phyloP scores from a whole-genome alignment of 2,888 invertebrate genomes.

The Drosophila greeni region DNA sequence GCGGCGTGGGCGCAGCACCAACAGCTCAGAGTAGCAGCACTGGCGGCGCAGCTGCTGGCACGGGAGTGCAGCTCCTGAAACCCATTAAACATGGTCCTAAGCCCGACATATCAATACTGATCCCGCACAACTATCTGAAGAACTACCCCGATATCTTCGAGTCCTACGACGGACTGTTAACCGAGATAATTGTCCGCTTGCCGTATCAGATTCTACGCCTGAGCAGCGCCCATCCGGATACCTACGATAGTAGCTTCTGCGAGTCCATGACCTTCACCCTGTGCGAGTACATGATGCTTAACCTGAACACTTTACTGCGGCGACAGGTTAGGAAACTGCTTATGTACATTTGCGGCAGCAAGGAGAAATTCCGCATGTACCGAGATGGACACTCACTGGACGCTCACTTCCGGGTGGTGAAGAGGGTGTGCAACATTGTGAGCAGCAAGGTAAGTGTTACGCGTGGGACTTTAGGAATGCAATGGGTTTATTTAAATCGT shows the following conservation, averaged over 20 bases:
- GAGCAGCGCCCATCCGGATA: constrained; percentile 77
- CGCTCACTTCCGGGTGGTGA: constrained; percentile 88
- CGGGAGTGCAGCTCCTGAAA: constrained; percentile 83
- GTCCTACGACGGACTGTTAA: constrained; percentile 94
- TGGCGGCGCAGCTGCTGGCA: constrained; percentile 37
- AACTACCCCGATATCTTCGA: constrained; percentile 96
- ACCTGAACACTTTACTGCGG: constrained; percentile 85
- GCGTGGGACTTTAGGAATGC: no score
- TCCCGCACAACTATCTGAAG: constrained; percentile 94
- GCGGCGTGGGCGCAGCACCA: constrained; percentile 41
- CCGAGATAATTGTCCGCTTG: constrained; percentile 94
- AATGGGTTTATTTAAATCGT: background rate
- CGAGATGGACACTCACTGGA: constrained; percentile 95
- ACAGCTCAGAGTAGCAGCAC: constrained; percentile 11
- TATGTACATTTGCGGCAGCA: constrained; percentile 94
- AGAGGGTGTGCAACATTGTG: constrained; percentile 77
- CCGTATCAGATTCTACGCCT: constrained; percentile 90
- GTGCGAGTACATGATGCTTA: constrained; percentile 96
- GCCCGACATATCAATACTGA: constrained; percentile 97
- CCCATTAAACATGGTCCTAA: constrained; percentile 89
- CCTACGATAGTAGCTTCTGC: constrained; percentile 84
- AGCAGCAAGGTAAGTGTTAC: constrained; percentile 72
- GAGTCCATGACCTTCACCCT: constrained; percentile 83
- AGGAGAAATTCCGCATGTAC: constrained; percentile 95
- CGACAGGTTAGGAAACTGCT: constrained; percentile 95